Evolutionary conservation across 2,888 invertebrate species (phyloP).

Genomic region (Pelosia muscerda): DNA sequence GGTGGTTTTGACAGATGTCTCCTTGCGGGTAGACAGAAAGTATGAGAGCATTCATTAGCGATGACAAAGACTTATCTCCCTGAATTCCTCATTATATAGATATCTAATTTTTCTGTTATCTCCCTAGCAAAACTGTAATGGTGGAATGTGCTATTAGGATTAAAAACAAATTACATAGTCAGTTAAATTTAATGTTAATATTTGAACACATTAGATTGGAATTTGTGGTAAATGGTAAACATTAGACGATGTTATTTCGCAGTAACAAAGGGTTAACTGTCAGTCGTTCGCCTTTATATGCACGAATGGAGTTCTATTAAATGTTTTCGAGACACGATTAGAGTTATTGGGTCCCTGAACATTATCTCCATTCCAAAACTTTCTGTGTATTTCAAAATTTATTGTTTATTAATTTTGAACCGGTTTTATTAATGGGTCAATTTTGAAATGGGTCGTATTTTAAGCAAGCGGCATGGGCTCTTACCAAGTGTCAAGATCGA

Average conservation of each 20-base stretch:
- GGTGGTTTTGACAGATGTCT: slow-evolving; percentile 42
- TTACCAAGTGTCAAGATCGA: no score
- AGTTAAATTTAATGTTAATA: background rate
- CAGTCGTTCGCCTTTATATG: slow-evolving; percentile 29
- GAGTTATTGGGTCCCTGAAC: slow-evolving; percentile 33
- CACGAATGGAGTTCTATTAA: slow-evolving; percentile 24
- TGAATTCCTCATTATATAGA: slow-evolving; percentile 36
- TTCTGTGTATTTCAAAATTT: slow-evolving; percentile 38
- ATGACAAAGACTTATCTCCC: slow-evolving; percentile 48
- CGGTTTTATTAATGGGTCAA: slow-evolving; percentile 31
- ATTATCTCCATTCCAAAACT: slow-evolving; percentile 30
- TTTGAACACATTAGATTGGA: slow-evolving; percentile 29
- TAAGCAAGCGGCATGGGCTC: no score
- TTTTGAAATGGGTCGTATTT: no score
- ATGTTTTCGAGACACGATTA: slow-evolving; percentile 30
- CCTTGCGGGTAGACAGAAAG: slow-evolving; percentile 37
- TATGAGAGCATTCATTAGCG: slow-evolving; percentile 43
- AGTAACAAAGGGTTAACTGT: slow-evolving; percentile 26
- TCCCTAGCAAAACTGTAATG: slow-evolving; percentile 22
- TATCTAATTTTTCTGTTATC: slow-evolving; percentile 31
- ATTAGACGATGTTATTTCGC: slow-evolving; percentile 26
- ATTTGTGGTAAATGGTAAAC: slow-evolving; percentile 24
- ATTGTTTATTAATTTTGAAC: slow-evolving; percentile 16
- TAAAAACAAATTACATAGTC: background rate
- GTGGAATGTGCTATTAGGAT: slow-evolving; percentile 29